phyloP scores from a whole-genome alignment of 2,113 vertebrate species.

The Actenoides hombroni region DNA sequence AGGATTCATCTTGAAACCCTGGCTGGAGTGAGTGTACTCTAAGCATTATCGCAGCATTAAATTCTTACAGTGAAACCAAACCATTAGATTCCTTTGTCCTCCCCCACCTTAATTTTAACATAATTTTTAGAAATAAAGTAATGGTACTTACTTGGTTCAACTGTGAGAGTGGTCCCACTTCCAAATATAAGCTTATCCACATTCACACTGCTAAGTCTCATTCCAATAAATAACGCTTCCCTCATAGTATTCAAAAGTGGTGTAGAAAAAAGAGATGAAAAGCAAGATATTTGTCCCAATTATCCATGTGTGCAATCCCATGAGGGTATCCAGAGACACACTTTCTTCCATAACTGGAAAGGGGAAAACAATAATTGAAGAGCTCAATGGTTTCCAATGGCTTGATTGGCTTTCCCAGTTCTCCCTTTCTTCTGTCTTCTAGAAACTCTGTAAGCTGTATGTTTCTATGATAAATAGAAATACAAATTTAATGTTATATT shows the following conservation, averaged over 20 bases:
- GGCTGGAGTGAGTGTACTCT: neutral
- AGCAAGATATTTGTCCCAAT: neutral
- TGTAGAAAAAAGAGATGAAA: neutral
- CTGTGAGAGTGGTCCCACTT: neutral
- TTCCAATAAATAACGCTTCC: neutral
- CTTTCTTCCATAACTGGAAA: neutral
- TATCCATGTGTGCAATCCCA: neutral
- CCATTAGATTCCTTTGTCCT: neutral
- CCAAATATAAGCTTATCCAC: neutral
- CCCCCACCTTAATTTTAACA: neutral
- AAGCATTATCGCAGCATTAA: neutral
- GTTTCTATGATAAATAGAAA: neutral
- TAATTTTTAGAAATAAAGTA: neutral
- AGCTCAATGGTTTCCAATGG: neutral
- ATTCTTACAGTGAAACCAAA: neutral
- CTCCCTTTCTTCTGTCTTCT: neutral
- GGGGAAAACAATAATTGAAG: neutral
- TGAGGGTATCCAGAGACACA: neutral
- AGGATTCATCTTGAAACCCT: neutral
- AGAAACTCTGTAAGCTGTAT: accelerated
- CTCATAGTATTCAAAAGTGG: neutral
- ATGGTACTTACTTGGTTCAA: slow-evolving; percentile 24
- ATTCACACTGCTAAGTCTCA: neutral
- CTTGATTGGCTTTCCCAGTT: neutral
- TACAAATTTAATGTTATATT: accelerated